These are phyloP conservation scores for Tachuris rubrigastra DNA, from an alignment of 2,113 vertebrate species.

Conservation along the genomic window DNA sequence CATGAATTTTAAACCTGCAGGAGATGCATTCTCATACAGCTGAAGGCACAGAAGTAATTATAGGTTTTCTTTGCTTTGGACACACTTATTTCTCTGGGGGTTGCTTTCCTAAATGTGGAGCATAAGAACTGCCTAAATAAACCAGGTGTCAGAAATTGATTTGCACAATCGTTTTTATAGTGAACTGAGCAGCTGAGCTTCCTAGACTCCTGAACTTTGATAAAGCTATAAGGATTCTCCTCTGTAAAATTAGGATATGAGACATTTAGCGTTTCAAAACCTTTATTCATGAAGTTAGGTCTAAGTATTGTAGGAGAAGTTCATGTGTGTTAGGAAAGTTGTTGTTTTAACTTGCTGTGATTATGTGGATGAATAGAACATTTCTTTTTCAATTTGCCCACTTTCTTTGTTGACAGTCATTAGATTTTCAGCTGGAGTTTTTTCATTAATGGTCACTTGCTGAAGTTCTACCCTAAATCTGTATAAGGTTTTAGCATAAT, in stretches of 20 bases:
- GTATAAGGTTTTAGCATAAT: not conserved
- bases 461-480: not conserved
- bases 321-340: not conserved
- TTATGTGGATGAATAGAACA: not conserved
- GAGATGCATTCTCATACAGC: slow-evolving; percentile 39
- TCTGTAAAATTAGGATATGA: slow-evolving; percentile 18
- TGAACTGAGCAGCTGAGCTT: not conserved
- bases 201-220: slow-evolving; percentile 27
- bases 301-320: not conserved
- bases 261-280: not conserved
- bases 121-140: not conserved
- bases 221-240: slow-evolving; percentile 32
- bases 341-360: not conserved
- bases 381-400: not conserved
- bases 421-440: not conserved
- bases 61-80: slow-evolving; percentile 39
- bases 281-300: not conserved
- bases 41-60: slow-evolving; percentile 43
- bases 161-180: not conserved
- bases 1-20: slow-evolving; percentile 47
- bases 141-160: slow-evolving; percentile 27
- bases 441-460: not conserved
- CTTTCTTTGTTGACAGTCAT: not conserved
- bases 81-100: slow-evolving; percentile 14
- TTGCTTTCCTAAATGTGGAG: not conserved